Conservation (phyloP, 2,888 invertebrate species). For the Rugalucina vietnamica region DNA sequence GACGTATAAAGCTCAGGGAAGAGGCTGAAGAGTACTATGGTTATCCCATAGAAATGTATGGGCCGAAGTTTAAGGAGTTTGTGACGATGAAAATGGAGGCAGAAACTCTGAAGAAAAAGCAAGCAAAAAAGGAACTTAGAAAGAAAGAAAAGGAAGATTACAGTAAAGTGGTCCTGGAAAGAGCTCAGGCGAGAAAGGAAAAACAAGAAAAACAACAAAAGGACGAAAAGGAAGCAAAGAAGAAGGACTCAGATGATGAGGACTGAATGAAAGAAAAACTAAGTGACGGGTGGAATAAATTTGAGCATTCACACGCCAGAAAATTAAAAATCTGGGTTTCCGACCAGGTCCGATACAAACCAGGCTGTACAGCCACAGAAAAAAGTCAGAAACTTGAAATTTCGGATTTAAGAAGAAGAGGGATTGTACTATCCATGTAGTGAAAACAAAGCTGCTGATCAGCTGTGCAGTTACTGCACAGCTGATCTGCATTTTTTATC, state of each 20-base stretch:
- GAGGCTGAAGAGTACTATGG: conserved; percentile 53
- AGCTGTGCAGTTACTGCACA: too few species aligned
- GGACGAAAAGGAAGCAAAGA: background rate
- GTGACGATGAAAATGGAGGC: conserved; percentile 3
- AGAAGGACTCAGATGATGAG: background rate
- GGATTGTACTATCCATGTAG: too few species aligned
- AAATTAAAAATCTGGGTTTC: too few species aligned
- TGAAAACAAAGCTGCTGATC: too few species aligned
- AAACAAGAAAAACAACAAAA: background rate
- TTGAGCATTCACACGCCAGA: too few species aligned
- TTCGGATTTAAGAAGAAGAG: too few species aligned
- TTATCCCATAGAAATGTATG: conserved; percentile 16
- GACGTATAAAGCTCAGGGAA: conserved; percentile 15
- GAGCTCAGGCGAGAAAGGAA: conserved; percentile 7
- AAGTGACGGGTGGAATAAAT: too few species aligned
- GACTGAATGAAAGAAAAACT: background rate
- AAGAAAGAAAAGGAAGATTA: background rate
- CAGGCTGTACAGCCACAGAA: too few species aligned
- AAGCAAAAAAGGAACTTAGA: background rate
- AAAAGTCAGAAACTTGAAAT: too few species aligned
- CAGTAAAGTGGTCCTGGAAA: background rate
- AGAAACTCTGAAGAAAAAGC: background rate
- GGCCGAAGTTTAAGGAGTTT: conserved; percentile 36
- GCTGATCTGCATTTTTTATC: too few species aligned
- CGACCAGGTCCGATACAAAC: too few species aligned